Base-by-base conservation (phyloP, 2,113 vertebrate species). In the Xiphophorus hellerii region DNA sequence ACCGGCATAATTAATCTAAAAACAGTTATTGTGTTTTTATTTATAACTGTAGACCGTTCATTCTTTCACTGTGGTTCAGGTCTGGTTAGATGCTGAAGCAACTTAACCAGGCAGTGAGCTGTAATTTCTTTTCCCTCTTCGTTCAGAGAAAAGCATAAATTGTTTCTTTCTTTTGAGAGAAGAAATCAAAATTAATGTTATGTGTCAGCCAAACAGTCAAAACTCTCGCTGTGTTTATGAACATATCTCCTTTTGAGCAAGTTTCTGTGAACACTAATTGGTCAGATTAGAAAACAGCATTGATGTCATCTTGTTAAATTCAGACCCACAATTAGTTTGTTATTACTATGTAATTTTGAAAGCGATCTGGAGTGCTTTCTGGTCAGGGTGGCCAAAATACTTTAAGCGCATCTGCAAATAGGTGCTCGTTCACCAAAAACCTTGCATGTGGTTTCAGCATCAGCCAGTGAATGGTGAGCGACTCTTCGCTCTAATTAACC, bases 291-390 rank as follows among this genome's bases (percentile, higher is more conserved):
- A 66, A 30, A 76, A 80, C 58, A 75, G 76, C 81, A 80, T 74
- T 91, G 87, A 92, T 87, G 89, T 93, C 86, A 89, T 81, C 81
- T 62, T 73, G 76, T 91, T 84, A 86, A 89, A 87, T 66, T 69
- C 76, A 83, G 82, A 73, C 77, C 78, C 84, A 81, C 89, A 86
- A 89, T 88, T 79, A 69, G 62, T 72, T 25, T 71, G 72, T 87
- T 84, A 81, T 89, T 82, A 90, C 85, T 74, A 73, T 92, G 76
- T 88, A 83, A 92, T 92, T 91, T 88, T 17, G 37, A 83, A 74
- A 62, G 48, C 73, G 4, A 44, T 51, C 69, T 51, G 64, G 72
- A 78, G 60, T 20, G 9, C 31, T 74, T 81, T 65, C 54, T 78
- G 77, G 54, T 73, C 78, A 76, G 67, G 77, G 62, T 73, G 42